Evolutionary conservation across 92 coral and sea anemone genomes (phyloP).

Genomic region (Phymanthus crucifer): DNA sequence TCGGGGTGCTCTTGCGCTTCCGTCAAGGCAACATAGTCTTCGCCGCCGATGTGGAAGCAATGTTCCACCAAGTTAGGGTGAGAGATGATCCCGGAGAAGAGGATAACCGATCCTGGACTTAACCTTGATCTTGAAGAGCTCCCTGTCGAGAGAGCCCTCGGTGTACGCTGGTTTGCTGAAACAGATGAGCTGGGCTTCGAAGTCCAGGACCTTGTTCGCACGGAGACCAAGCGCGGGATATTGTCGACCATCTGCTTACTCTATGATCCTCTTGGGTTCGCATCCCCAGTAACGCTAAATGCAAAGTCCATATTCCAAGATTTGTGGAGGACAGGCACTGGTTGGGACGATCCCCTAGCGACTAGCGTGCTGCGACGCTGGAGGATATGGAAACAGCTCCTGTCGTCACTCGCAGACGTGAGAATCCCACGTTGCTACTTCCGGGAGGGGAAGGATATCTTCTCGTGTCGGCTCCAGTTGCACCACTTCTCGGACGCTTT

Average conservation of each 20-base stretch:
- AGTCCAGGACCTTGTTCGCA: conserved; percentile 56
- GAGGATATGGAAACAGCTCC: conserved; percentile 44
- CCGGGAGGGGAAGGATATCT: conserved; percentile 13
- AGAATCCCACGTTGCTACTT: conserved; percentile 55
- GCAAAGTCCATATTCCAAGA: conserved; percentile 50
- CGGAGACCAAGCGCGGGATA: no score
- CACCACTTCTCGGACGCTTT: conserved; percentile 66
- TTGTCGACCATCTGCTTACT: conserved; percentile 62
- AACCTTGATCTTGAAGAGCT: conserved; percentile 49
- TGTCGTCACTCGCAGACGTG: conserved; percentile 43
- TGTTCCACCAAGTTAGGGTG: conserved; percentile 66
- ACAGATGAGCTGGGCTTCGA: conserved; percentile 40
- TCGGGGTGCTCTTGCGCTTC: conserved; percentile 53
- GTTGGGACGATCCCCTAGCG: conserved; percentile 55
- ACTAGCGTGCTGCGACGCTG: conserved; percentile 19
- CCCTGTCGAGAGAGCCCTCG: conserved; percentile 46
- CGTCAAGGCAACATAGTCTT: conserved; percentile 48
- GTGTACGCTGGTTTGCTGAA: conserved; percentile 32
- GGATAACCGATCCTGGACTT: no score
- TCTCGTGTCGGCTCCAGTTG: conserved; percentile 36
- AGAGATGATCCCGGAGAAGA: no score
- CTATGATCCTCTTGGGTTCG: conserved; percentile 62
- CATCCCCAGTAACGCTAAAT: conserved; percentile 56
- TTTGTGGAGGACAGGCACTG: conserved; percentile 51
- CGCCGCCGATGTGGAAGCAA: conserved; percentile 58